Evolutionary conservation across 2,797 vertebrate genomes (phyloP), one percentile per base, ranked within the genome.

Genomic region (Falco naumanni): DNA sequence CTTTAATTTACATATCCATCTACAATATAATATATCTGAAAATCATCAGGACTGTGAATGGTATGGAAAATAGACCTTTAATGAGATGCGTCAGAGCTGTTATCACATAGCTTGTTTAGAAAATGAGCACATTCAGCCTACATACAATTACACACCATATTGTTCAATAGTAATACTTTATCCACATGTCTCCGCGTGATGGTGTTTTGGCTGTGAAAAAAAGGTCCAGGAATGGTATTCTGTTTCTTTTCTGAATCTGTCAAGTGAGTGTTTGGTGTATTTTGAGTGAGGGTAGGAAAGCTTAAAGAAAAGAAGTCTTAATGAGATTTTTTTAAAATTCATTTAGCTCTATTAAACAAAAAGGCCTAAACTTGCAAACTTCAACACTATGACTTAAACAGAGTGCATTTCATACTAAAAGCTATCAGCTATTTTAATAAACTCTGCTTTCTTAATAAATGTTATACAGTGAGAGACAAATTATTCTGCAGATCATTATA

Each of bases 1-100:
- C 87, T 90, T 34, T 1, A 70, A 89, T 82, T 66, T 50, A 43
- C 53, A 29, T 74, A 65, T 65, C 25, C 21, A 63, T 64, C 47
- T 84, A 16, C 60, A 85, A 45, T 26, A 61, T 70, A 70, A 76
- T 53, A 34, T 60, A 83, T 80, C 71, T 95, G 92, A 92, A 92
- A 94, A 68, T 79, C 70, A 68, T 92, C 28, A 64, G 43, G 75
- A 53, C 25, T 45, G 9, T 60, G 78, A 83, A 37, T 57, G 37
- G 41, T 68, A 25, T 37, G 16, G 90, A 69, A 95, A 91, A 91
- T 0, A 75, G 41, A 74, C 39, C 64, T 85, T 81, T 75, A 94
- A 75, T 80, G 84, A 89, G 69, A 84, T 63, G 48, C 88, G 69
- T 84, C 69, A 88, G 83, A 87, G 74, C 51, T 92, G 56, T 85